A percentile compares a stretch with the other conserved stretches of the same genome.
phyloP scores from a whole-genome alignment of 2,888 invertebrate genomes.

The Gymnoscelis rufifasciata region DNA sequence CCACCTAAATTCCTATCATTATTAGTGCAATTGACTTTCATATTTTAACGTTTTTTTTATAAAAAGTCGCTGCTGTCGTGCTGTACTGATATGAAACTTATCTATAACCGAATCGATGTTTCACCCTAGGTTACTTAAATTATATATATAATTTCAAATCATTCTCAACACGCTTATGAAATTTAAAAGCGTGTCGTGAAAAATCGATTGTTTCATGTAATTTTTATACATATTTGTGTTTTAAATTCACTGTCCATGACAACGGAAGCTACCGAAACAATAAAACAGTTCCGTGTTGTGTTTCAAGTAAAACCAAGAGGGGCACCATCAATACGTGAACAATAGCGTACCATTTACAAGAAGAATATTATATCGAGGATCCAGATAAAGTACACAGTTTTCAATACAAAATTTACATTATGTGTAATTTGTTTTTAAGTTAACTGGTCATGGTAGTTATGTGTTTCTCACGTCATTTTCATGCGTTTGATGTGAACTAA shows the following conservation, averaged over 20 bases:
- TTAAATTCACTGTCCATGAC: slow-evolving; percentile 12
- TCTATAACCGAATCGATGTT: slow-evolving; percentile 35
- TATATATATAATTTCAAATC: neutral
- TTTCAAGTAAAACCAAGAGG: slow-evolving; percentile 73
- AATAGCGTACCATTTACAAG: slow-evolving; percentile 45
- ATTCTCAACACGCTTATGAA: neutral
- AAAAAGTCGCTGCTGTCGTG: too few relatives aligned
- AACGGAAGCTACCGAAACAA: slow-evolving; percentile 28
- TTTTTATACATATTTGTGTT: slow-evolving; percentile 13
- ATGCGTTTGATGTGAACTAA: slow-evolving; percentile 70
- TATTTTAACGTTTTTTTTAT: too few relatives aligned
- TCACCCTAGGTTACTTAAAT: slow-evolving; percentile 24
- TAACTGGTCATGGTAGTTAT: slow-evolving; percentile 69
- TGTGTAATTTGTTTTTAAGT: slow-evolving; percentile 51
- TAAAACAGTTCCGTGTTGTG: slow-evolving; percentile 53
- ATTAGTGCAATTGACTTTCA: too few relatives aligned
- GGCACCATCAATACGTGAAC: slow-evolving; percentile 65
- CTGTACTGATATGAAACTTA: neutral
- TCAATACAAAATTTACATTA: slow-evolving; percentile 49
- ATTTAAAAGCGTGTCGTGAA: slow-evolving; percentile 14
- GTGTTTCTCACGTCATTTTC: slow-evolving; percentile 63
- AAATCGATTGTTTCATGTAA: slow-evolving; percentile 25
- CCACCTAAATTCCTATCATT: slow-evolving; percentile 16
- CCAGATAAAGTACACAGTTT: slow-evolving; percentile 48
- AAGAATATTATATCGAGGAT: slow-evolving; percentile 48